Evolutionary conservation across 2,797 vertebrate genomes (phyloP).

Genomic region (Emys orbicularis): DNA sequence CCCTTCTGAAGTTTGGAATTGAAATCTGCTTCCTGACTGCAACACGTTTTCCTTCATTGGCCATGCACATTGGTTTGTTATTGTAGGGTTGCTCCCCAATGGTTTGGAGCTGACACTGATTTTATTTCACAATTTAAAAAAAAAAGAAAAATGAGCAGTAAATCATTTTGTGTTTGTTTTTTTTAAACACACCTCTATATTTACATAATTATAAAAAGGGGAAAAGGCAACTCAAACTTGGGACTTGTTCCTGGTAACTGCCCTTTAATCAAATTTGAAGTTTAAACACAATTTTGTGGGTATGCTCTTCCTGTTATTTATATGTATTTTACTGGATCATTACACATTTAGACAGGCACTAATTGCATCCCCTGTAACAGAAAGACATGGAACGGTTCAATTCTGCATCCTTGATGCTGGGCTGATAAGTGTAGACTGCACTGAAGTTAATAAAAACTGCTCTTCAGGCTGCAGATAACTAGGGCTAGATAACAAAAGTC

Average conservation of each 20-base stretch:
- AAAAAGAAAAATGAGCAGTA: no score
- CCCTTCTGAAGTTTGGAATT: background rate
- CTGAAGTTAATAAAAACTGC: slow-evolving; percentile 10
- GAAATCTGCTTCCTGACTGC: background rate
- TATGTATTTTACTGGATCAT: background rate
- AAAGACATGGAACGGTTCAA: background rate
- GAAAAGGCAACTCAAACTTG: background rate
- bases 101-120: background rate
- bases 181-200: background rate
- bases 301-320: background rate
- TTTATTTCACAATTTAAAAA: background rate
- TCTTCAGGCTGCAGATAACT: background rate
- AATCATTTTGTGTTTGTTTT: background rate
- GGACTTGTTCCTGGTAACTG: background rate
- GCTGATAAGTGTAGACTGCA: background rate
- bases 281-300: background rate
- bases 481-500: background rate
- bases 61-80: background rate
- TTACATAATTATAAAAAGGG: background rate
- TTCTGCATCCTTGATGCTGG: background rate
- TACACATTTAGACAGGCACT: background rate
- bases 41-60: background rate
- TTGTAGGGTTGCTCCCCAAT: background rate
- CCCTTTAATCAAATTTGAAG: background rate
- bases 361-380: background rate